phyloP scores from a whole-genome alignment of 37 sponge, comb jelly and placozoan genomes.

The Crambe crambe region DNA sequence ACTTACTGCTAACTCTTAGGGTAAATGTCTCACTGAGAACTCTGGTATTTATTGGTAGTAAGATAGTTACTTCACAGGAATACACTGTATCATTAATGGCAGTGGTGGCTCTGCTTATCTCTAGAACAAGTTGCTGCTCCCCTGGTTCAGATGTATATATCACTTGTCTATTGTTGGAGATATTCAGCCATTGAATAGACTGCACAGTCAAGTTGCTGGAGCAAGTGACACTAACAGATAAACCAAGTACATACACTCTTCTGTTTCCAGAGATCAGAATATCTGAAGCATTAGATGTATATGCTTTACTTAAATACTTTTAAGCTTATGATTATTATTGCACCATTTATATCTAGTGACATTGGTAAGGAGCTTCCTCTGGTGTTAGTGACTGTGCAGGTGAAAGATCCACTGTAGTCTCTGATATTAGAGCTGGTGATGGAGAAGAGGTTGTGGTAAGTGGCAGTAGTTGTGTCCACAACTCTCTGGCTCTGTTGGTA shows the following conservation, averaged over 20 bases:
- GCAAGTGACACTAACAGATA: neutral
- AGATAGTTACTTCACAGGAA: neutral
- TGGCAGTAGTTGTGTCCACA: neutral
- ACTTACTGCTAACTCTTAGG: neutral
- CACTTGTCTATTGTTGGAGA: neutral
- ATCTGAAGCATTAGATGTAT: neutral
- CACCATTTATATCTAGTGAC: too few relatives aligned
- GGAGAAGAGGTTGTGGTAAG: too few relatives aligned
- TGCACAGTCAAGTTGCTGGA: neutral
- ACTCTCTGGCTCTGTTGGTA: slow-evolving; percentile 13
- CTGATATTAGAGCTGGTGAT: too few relatives aligned
- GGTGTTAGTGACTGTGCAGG: too few relatives aligned
- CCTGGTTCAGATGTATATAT: neutral
- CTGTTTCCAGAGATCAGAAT: neutral
- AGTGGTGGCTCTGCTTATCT: neutral
- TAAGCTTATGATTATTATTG: too few relatives aligned
- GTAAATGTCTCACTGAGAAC: neutral
- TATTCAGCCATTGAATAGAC: neutral
- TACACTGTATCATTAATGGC: neutral
- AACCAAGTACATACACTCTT: neutral
- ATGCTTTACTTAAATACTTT: too few relatives aligned
- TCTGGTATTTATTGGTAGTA: neutral
- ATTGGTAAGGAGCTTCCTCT: too few relatives aligned
- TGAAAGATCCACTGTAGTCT: too few relatives aligned
- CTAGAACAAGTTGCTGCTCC: neutral